Percentiles rank a stretch among this genome's conserved stretches.
Evolutionary conservation across 2,113 vertebrate genomes (phyloP).

Genomic region (Peromyscus californicus): DNA sequence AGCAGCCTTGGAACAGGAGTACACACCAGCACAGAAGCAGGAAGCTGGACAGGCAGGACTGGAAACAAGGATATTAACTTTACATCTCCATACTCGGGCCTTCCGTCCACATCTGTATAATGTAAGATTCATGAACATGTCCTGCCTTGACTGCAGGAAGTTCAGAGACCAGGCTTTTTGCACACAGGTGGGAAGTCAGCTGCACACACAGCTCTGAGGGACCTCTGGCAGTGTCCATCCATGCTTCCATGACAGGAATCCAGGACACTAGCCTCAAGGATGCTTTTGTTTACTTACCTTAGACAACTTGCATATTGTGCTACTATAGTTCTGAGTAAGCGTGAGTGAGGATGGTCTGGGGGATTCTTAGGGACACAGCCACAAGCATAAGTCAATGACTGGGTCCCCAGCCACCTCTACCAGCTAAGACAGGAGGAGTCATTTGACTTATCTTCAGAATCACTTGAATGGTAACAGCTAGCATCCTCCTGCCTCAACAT

Average conservation of each 20-base stretch:
- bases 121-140: background rate
- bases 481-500: background rate
- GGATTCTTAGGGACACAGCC: background rate
- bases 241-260: background rate
- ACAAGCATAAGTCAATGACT: background rate
- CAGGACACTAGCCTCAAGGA: background rate
- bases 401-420: background rate
- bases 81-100: background rate
- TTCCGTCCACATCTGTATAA: background rate
- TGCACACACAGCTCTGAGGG: background rate
- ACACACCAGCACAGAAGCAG: background rate
- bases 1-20: too few relatives aligned
- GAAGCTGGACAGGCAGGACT: background rate
- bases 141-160: background rate
- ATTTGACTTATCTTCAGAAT: background rate
- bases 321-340: background rate
- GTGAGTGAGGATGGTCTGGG: too few relatives aligned
- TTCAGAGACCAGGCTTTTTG: background rate
- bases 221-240: background rate
- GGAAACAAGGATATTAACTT: background rate
- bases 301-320: background rate
- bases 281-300: background rate
- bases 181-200: background rate
- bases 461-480: background rate
- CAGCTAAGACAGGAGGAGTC: background rate